A percentile compares a stretch with the other conserved stretches of the same genome.
Evolutionary conservation across 2,888 invertebrate species (phyloP).

Genomic region (Pherbina coryleti): DNA sequence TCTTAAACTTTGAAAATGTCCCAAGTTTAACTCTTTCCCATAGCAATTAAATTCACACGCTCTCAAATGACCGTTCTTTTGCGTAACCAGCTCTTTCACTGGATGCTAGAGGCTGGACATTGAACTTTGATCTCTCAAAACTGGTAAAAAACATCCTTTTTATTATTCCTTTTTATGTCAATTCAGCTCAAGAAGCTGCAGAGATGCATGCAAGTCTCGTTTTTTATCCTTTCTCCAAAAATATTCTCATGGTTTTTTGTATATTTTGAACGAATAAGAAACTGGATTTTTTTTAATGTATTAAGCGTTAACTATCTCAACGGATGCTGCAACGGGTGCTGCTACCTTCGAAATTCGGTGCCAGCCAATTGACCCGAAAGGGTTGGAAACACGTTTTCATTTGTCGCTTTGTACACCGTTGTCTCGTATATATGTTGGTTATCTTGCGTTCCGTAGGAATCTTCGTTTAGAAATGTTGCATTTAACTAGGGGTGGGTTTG

Average conservation of each 20-base stretch:
- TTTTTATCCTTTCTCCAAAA: conserved; percentile 37
- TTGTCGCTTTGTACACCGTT: neutral
- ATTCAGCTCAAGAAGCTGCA: conserved; percentile 42
- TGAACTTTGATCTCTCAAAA: conserved; percentile 59
- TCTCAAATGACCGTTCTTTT: neutral
- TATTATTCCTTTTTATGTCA: neutral
- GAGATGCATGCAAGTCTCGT: conserved; percentile 48
- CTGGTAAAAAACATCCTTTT: conserved; percentile 34
- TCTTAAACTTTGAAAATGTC: too few relatives aligned
- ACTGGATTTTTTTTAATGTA: conserved; percentile 46
- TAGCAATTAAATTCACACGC: conserved; percentile 20
- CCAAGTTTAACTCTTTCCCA: neutral
- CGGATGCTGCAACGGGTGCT: conserved; percentile 13
- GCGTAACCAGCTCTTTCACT: neutral
- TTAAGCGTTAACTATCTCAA: conserved; percentile 13
- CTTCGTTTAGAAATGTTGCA: neutral
- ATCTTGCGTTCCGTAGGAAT: neutral
- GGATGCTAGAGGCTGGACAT: conserved; percentile 50
- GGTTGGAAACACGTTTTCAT: conserved; percentile 19
- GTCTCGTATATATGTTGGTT: neutral
- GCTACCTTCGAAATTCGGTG: neutral
- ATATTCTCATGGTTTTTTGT: conserved; percentile 57
- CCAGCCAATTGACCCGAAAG: conserved; percentile 13
- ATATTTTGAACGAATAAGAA: conserved; percentile 10
- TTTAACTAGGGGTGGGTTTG: conserved; percentile 24